These are phyloP conservation scores for Alces alces DNA, from an alignment of 2,113 vertebrate genomes.

Conservation along the genomic window DNA sequence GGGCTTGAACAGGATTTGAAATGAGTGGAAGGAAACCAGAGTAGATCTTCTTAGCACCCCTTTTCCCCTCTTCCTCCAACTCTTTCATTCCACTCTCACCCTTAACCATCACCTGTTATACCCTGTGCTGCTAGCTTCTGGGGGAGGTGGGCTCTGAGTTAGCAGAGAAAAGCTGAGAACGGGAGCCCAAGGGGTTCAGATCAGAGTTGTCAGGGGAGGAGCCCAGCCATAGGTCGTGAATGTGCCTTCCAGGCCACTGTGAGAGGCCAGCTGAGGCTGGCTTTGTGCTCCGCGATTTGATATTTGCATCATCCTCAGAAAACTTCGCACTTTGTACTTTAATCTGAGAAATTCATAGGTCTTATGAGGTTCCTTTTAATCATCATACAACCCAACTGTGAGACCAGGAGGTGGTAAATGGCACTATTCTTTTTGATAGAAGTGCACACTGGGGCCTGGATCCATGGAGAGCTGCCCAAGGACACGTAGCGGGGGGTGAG, in stretches of 20 bases:
- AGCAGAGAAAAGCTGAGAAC: background rate
- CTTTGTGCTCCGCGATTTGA: background rate
- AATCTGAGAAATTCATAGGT: conserved; percentile 35
- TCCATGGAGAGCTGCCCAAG: background rate
- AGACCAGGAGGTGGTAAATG: conserved; percentile 44
- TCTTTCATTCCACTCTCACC: background rate
- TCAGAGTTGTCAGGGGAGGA: background rate
- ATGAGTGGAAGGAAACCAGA: background rate
- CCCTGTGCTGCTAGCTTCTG: background rate
- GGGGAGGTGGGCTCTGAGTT: background rate
- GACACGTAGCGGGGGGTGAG: background rate
- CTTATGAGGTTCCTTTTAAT: conserved; percentile 44
- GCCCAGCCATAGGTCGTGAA: background rate
- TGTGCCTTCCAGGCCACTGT: background rate
- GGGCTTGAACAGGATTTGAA: background rate
- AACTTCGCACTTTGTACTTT: conserved; percentile 19
- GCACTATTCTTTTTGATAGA: conserved; percentile 13
- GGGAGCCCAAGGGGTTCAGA: background rate
- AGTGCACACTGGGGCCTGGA: background rate
- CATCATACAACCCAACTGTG: conserved; percentile 36
- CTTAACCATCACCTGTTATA: background rate
- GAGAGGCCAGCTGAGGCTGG: background rate
- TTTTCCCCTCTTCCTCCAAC: background rate
- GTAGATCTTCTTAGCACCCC: background rate
- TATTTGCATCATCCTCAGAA: conserved; percentile 1